phyloP scores from a whole-genome alignment of 2,113 vertebrate genomes.

The Neofelis nebulosa region DNA sequence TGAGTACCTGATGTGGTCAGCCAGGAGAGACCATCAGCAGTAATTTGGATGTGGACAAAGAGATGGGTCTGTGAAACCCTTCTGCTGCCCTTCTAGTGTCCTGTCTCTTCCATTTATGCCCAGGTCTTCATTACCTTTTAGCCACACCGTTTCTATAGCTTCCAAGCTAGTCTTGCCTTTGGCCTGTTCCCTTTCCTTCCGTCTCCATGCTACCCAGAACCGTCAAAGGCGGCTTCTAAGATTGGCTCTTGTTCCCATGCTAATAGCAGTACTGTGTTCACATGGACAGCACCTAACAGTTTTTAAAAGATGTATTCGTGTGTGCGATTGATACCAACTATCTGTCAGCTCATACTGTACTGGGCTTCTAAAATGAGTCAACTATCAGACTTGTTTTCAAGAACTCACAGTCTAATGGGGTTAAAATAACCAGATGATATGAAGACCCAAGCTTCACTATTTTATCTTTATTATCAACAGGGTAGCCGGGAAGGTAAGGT shows the following conservation, averaged over 20 bases:
- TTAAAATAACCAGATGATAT: background rate
- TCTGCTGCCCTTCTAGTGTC: background rate
- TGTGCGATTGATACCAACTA: background rate
- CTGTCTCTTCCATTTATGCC: background rate
- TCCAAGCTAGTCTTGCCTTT: background rate
- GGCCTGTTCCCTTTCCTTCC: background rate
- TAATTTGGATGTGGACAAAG: background rate
- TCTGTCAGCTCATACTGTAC: background rate
- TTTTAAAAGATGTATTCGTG: background rate
- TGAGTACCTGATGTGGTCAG: background rate
- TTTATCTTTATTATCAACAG: slow-evolving; percentile 1
- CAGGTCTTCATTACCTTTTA: background rate
- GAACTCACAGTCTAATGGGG: background rate
- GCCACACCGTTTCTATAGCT: background rate
- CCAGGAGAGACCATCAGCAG: background rate
- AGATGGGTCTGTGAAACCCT: background rate
- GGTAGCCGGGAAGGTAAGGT: background rate
- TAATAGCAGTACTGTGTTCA: background rate
- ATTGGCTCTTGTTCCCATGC: background rate
- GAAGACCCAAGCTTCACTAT: background rate
- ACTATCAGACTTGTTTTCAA: background rate
- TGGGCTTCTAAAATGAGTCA: background rate
- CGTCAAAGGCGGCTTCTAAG: background rate
- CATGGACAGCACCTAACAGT: background rate
- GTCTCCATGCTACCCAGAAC: background rate